Percentiles rank a stretch among this genome's conserved stretches.
Evolutionary conservation across 1,140 invertebrate genomes (phyloP).

Genomic region (Drosophila pachea): DNA sequence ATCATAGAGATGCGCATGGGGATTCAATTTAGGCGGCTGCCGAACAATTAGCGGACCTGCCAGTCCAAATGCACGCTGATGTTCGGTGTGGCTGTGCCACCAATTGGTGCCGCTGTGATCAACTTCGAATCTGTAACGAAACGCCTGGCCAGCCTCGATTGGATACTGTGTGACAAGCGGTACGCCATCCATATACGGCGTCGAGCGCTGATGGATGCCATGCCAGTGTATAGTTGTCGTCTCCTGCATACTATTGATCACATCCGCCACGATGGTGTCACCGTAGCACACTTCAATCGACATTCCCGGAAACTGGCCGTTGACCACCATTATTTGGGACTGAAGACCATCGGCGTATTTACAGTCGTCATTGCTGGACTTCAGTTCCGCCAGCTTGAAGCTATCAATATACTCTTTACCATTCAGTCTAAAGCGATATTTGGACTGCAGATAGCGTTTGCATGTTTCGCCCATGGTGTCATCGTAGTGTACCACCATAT

Average conservation of each 20-base stretch:
- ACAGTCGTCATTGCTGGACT: conserved; percentile 79
- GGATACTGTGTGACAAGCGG: conserved; percentile 86
- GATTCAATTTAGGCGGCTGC: conserved; percentile 61
- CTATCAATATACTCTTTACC: conserved; percentile 61
- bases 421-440: conserved; percentile 56
- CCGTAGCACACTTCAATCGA: conserved; percentile 81
- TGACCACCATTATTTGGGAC: conserved; percentile 80
- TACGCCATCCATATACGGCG: conserved; percentile 84
- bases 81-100: conserved; percentile 78
- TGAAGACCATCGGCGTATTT: conserved; percentile 81
- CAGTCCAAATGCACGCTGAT: conserved; percentile 79
- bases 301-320: conserved; percentile 82
- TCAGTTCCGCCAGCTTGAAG: conserved; percentile 33
- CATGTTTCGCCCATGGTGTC: conserved; percentile 69
- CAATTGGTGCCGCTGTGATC: conserved; percentile 78
- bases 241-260: conserved; percentile 81
- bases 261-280: conserved; percentile 81
- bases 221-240: conserved; percentile 81
- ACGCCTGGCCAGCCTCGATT: conserved; percentile 80
- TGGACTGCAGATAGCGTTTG: conserved; percentile 61
- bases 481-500: conserved; percentile 74
- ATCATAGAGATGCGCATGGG: conserved; percentile 72
- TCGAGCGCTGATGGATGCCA: conserved; percentile 79
- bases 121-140: conserved; percentile 81
- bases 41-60: conserved; percentile 79